Percentiles rank a stretch among this genome's conserved stretches.
These are phyloP conservation scores for Phrynocephalus vlangalii DNA, from an alignment of 2,797 vertebrate species.

Conservation along the genomic window DNA sequence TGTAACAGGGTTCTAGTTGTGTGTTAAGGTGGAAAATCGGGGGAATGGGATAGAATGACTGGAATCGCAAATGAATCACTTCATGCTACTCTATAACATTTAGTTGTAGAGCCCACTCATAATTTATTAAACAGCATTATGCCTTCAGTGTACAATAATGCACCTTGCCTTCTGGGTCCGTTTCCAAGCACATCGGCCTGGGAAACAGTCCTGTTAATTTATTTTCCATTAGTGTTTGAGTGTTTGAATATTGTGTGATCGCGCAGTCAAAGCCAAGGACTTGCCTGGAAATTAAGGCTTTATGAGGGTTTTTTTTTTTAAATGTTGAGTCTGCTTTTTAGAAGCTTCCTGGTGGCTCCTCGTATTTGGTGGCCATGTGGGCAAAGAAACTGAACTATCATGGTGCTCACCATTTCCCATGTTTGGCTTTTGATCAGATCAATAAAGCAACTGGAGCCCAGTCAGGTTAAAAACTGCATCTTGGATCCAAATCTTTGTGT, in stretches of 20 bases:
- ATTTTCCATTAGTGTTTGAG: not conserved
- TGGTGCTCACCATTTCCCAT: constrained; percentile 49
- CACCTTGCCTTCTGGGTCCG: constrained; percentile 15
- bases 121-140: constrained; percentile 22
- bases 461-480: too few relatives aligned
- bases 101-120: not conserved
- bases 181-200: not conserved
- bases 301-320: constrained; percentile 43
- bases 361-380: constrained; percentile 2
- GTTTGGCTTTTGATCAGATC: constrained; percentile 26
- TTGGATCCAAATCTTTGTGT: too few relatives aligned
- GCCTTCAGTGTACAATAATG: constrained; percentile 20
- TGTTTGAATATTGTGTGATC: not conserved
- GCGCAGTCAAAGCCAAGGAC: constrained; percentile 19
- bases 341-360: constrained; percentile 47
- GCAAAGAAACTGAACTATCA: constrained; percentile 27
- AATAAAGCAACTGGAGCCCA: too few relatives aligned
- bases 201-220: not conserved
- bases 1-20: not conserved
- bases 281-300: constrained; percentile 52
- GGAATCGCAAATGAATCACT: not conserved
- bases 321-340: constrained; percentile 46
- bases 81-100: not conserved
- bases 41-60: not conserved
- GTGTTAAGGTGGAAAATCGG: not conserved